Evolutionary conservation across 2,797 vertebrate species (phyloP).

Genomic region (Moxostoma hubbsi): DNA sequence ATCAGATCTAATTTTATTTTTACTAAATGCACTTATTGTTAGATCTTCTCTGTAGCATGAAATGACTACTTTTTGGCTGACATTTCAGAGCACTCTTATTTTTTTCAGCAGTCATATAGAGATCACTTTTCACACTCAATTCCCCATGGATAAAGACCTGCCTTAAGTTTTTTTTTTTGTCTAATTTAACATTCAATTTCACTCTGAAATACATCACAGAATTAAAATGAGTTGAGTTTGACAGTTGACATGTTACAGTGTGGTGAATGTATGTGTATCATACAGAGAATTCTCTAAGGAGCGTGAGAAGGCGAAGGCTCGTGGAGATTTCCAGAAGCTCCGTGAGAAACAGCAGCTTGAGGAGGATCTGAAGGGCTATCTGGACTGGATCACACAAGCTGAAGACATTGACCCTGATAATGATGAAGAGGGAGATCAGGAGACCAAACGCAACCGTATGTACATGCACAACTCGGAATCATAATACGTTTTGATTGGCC

Average conservation of each 20-base stretch:
- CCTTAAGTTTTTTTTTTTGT: too few species aligned
- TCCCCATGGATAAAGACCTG: too few species aligned
- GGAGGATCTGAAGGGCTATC: constrained; percentile 96
- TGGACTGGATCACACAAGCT: constrained; percentile 99
- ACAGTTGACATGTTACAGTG: not conserved
- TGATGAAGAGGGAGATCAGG: constrained; percentile 90
- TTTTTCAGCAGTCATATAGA: too few species aligned
- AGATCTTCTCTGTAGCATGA: not conserved
- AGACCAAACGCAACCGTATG: constrained; percentile 91
- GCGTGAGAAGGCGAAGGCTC: constrained; percentile 96
- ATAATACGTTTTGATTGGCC: too few species aligned
- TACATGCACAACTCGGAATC: constrained; percentile 51
- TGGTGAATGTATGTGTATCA: constrained; percentile 36
- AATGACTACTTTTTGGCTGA: not conserved
- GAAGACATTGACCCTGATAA: constrained; percentile 99
- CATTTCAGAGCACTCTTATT: too few species aligned
- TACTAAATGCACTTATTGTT: too few species aligned
- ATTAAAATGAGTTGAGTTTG: too few species aligned
- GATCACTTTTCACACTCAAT: too few species aligned
- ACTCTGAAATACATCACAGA: too few species aligned
- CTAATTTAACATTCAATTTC: not conserved
- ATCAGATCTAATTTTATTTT: too few species aligned
- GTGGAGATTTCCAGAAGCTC: constrained; percentile 97
- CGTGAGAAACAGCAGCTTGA: constrained; percentile 98
- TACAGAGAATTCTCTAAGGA: constrained; percentile 98